These are phyloP conservation scores for Etheostoma perlongum DNA, from an alignment of 2,797 vertebrate species.

Conservation along the genomic window DNA sequence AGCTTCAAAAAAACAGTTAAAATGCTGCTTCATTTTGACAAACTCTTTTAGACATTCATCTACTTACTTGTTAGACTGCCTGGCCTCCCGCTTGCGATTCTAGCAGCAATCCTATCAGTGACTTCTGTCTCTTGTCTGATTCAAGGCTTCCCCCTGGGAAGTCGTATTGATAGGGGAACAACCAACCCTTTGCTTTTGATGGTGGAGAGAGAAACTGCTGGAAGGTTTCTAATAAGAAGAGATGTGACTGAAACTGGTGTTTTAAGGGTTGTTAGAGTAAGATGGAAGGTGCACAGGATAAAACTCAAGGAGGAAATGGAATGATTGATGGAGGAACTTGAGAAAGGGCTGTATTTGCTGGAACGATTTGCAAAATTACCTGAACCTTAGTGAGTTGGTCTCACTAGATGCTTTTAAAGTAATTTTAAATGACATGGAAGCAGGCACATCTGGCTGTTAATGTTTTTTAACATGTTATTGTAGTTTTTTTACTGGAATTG, in stretches of 20 bases:
- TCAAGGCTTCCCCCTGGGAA: slow-evolving; percentile 66
- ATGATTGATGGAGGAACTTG: slow-evolving; percentile 12
- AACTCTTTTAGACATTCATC: slow-evolving; percentile 78
- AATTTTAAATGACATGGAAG: too few species aligned
- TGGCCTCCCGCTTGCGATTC: slow-evolving; percentile 55
- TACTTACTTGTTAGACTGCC: slow-evolving; percentile 66
- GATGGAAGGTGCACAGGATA: slow-evolving; percentile 5
- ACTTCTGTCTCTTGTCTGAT: slow-evolving; percentile 65
- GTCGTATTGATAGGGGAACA: slow-evolving; percentile 55
- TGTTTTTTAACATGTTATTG: too few species aligned
- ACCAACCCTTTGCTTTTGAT: slow-evolving; percentile 56
- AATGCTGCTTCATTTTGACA: slow-evolving; percentile 63
- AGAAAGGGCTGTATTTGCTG: too few species aligned
- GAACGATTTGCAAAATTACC: too few species aligned
- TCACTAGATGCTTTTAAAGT: too few species aligned
- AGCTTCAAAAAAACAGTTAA: slow-evolving; percentile 64
- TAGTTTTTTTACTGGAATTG: too few species aligned
- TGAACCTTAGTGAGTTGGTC: too few species aligned
- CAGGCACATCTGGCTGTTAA: too few species aligned
- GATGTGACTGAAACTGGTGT: slow-evolving; percentile 46
- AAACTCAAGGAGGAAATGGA: slow-evolving; percentile 29
- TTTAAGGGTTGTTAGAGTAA: slow-evolving; percentile 43
- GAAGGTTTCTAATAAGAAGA: slow-evolving; percentile 74
- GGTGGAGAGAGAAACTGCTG: slow-evolving; percentile 53
- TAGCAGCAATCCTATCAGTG: slow-evolving; percentile 63